Base-by-base conservation (phyloP, 2,797 vertebrate genomes). In the Leucoraja ocellata region DNA sequence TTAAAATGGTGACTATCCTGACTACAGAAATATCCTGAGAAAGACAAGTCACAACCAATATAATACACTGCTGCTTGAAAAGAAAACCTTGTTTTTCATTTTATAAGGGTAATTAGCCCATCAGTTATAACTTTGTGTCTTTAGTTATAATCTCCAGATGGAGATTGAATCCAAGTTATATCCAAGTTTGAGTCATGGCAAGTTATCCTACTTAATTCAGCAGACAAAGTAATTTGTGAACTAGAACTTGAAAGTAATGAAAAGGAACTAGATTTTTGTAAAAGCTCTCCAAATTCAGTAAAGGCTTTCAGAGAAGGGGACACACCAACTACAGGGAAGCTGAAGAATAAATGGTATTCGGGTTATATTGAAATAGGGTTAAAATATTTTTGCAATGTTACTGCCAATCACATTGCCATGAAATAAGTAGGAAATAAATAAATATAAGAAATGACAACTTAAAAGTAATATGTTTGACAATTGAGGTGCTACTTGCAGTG, bases 1-100 rank as follows among this genome's bases (percentile, higher is more conserved):
- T 90, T 81, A 84, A 80, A 94, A 63, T 65, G 94, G 94, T 91
- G 94, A 9, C 93, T 36, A 93, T 93, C 54, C 93, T 36, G 28
- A 10, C 88, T 61, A n/a, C 36, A 74, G 18, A 74, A 2, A 0
- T 0, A 93, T 94, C 68, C 6, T n/a, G 78, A 28, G 93, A 1
- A 2, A 86, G 9, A n/a, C 21, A 93, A 71, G 36, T 23, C 46
- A 76, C 25, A 71, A 1, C 6, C 93, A 16, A 16, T 61, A 8
- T 16, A 76, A 76, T n/a, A 76, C n/a, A 93, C 28, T 54, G 13
- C 28, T 74, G 32, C 39, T 93, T n/a, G 58, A 81, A 81, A 81
- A 54, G 8, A 54, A 46, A 81, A 81, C 23, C 21, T 23, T 81
- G 21, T 25, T 81, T 0, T 2, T 83, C 54, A 83, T 25, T 83